Percentiles rank a stretch among this genome's conserved stretches.
phyloP scores from a whole-genome alignment of 2,888 invertebrate species.

The Cataglyphis altisquamis region DNA sequence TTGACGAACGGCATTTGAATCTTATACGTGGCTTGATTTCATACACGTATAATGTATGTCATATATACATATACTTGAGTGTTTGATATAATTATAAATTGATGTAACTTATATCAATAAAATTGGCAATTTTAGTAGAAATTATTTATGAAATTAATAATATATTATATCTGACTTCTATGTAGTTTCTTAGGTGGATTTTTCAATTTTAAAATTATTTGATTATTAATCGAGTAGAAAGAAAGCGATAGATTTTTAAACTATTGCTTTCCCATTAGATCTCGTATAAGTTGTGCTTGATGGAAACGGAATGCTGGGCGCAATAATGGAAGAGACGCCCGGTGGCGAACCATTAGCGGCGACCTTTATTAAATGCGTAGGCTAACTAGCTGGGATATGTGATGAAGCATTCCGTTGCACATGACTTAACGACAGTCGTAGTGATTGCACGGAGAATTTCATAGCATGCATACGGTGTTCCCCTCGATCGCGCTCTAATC shows the following conservation, averaged over 20 bases:
- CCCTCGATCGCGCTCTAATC: slow-evolving; percentile 64
- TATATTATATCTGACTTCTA: neutral
- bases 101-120: neutral
- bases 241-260: slow-evolving; percentile 9
- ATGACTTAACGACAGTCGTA: slow-evolving; percentile 79
- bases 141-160: neutral
- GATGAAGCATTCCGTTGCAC: slow-evolving; percentile 85
- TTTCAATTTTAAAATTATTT: neutral
- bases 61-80: neutral
- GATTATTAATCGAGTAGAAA: neutral
- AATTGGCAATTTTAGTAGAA: neutral
- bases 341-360: slow-evolving; percentile 20
- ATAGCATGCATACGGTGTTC: slow-evolving; percentile 63
- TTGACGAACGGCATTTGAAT: slow-evolving; percentile 7
- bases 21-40: neutral
- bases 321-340: slow-evolving; percentile 57
- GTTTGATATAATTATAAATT: neutral
- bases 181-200: neutral
- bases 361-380: slow-evolving; percentile 82
- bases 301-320: slow-evolving; percentile 24
- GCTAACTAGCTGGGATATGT: slow-evolving; percentile 82
- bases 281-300: slow-evolving; percentile 41
- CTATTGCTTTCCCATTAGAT: neutral
- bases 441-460: slow-evolving; percentile 71
- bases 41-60: neutral